phyloP scores from a whole-genome alignment of 2,113 vertebrate species.

The Eulacestoma nigropectus region DNA sequence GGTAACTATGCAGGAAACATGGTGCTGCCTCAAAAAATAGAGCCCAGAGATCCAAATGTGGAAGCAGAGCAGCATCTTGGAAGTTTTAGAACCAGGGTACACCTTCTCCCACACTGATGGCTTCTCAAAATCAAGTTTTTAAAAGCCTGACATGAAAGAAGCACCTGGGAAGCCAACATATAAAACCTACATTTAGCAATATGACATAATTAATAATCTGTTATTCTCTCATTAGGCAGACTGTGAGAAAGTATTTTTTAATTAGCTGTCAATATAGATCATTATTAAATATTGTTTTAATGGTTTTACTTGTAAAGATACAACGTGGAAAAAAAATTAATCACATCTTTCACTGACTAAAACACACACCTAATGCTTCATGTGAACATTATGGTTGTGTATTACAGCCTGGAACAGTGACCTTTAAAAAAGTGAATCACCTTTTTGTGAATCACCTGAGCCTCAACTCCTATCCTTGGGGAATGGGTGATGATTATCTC shows the following conservation, averaged over 20 bases:
- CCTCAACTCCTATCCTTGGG: not conserved
- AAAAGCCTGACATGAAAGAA: not conserved
- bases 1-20: not conserved
- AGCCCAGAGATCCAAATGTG: not conserved
- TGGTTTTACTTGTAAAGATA: not conserved
- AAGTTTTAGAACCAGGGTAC: not conserved
- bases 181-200: not conserved
- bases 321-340: not conserved
- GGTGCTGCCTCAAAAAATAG: accelerated
- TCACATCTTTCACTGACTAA: not conserved
- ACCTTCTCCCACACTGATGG: not conserved
- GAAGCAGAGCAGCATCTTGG: not conserved
- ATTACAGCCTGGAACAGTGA: not conserved
- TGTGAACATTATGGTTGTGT: not conserved
- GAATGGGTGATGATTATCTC: not conserved
- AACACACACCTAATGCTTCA: not conserved
- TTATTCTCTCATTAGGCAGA: not conserved
- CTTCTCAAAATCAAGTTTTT: not conserved
- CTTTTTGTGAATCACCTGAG: not conserved
- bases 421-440: not conserved
- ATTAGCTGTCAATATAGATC: not conserved
- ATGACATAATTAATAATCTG: not conserved
- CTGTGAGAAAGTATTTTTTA: not conserved
- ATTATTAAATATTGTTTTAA: not conserved
- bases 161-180: not conserved